Base-by-base conservation (phyloP, 1,140 invertebrate species). In the Drosophila melanogaster region DNA sequence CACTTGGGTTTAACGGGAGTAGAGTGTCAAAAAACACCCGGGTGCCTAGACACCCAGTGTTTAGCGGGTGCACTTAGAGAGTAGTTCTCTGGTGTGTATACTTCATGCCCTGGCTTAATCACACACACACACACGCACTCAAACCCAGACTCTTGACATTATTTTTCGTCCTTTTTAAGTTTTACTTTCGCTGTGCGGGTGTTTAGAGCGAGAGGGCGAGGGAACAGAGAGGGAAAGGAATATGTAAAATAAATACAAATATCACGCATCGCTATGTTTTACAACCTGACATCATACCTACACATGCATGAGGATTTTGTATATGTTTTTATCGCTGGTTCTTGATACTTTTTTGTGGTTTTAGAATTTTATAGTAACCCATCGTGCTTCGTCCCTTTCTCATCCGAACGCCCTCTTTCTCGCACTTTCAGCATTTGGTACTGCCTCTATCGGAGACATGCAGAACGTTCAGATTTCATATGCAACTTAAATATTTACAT, bases 401-500 rank as follows among this genome's bases (percentile, higher is more conserved):
- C 61, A 41, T 7, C 4, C n/a, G 0, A 24, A n/a, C 15, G 1
- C 14, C n/a, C 12, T 15, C 41, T 44, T 4, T 37, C 26, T 33
- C 41, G n/a, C 24, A 55, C n/a, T 22, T 15, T 26, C 19, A 24
- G 38, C 59, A 38, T 72, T 51, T 71, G 30, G 17, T 26, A 62
- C 61, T 35, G 59, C 51, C 83, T 81, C 78, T 78, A 87, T 85
- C 83, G 59, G 81, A 81, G 74, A 81, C 76, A 75, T 71, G 64
- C 81, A 85, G 83, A 72, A 81, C 64, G 71, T 77, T 57, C 77
- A 74, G 58, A 81, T 85, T 86, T 77, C 78, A 81, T 86, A 80
- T 81, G 64, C 69, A 85, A 87, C 78, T 85, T 87, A 87, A 87
- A 85, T 85, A 87, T 85, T 85, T 85, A 87, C 81, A 87, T 85